A percentile compares a stretch with the other conserved stretches of the same genome.
phyloP scores from a whole-genome alignment of 1,140 invertebrate genomes.

The honey bee (Apis mellifera) region DNA sequence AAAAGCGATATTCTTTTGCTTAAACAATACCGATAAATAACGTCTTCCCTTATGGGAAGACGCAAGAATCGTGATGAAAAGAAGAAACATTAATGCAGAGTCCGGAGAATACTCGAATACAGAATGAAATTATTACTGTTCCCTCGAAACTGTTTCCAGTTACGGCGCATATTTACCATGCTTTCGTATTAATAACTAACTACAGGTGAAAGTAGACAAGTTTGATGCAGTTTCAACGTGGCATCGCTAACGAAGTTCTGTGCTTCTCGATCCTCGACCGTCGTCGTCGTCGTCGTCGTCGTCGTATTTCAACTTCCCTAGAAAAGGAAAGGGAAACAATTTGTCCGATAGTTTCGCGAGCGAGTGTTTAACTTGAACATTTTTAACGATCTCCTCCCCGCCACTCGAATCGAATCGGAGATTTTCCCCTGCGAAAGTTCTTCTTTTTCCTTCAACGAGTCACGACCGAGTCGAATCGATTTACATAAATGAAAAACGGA shows the following conservation, averaged over 20 bases:
- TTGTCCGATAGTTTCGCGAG: constrained; percentile 7
- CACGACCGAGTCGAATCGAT: background rate
- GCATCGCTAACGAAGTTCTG: constrained; percentile 30
- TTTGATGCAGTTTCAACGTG: constrained; percentile 23
- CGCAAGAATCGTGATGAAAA: background rate
- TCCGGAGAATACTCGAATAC: background rate
- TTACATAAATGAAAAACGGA: background rate
- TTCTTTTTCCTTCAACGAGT: background rate
- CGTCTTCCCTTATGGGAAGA: background rate
- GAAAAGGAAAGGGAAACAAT: constrained; percentile 14
- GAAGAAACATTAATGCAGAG: constrained; percentile 1
- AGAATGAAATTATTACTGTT: constrained; percentile 31
- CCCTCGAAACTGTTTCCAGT: constrained; percentile 2
- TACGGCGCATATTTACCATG: constrained; percentile 35
- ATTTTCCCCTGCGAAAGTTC: background rate
- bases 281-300: background rate
- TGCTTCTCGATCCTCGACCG: constrained; percentile 16
- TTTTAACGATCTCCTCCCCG: constrained; percentile 14
- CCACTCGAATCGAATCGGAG: background rate
- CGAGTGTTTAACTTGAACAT: constrained; percentile 15
- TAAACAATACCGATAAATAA: background rate
- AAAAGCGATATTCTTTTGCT: too few relatives aligned
- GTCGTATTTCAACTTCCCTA: background rate
- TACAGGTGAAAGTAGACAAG: constrained; percentile 35
- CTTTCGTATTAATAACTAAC: constrained; percentile 34